Base-by-base conservation (phyloP, 2,113 vertebrate genomes). In the Thalassarche chlororhynchos region DNA sequence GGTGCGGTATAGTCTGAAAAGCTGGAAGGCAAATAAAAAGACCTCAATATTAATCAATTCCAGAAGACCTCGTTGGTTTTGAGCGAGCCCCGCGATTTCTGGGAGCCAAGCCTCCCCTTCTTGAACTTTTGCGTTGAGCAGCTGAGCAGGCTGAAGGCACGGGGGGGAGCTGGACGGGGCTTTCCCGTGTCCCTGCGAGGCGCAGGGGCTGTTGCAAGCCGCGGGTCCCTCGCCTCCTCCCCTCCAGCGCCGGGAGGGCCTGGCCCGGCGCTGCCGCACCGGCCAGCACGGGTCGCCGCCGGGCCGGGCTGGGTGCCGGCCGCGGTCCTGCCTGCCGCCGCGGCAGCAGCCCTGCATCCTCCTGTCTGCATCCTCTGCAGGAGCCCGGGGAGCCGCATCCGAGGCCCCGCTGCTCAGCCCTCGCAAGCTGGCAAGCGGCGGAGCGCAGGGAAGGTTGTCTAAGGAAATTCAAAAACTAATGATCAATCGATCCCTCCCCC, bases 51-150 rank as follows among this genome's bases (percentile, higher is more conserved):
- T 26, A 42, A 38, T 54, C 0, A 4, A 9, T 72, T 46, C 46
- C 4, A 12, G 38, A 58, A 29, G 6, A 42, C 1, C 26, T 2
- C 0, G 1, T 7, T 40, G 17, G 3, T 77, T 89, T 32, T 51
- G 20, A 68, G 44, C 0, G 0, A 42, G 17, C 21, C 17, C 4
- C 0, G 0, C 0, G 1, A 17, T 51, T 71, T 42, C 13, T n/a
- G 16, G 24, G 9, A 83, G 20, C n/a, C 8, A 26, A 55, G 5
- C 16, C 36, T 60, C 28, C 7, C 5, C 24, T 70, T 29, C 52
- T 21, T 10, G 60, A 49, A 21, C 29, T 74, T 49, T 2, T 4
- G 4, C 4, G 1, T 17, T 19, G 8, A 32, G 31, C 40, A 75
- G 10, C 38, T 47, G 26, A 65, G 19, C 9, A 55, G n/a, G 25